These are phyloP conservation scores for Spodoptera littoralis DNA, from an alignment of 2,888 invertebrate species.

Conservation along the genomic window DNA sequence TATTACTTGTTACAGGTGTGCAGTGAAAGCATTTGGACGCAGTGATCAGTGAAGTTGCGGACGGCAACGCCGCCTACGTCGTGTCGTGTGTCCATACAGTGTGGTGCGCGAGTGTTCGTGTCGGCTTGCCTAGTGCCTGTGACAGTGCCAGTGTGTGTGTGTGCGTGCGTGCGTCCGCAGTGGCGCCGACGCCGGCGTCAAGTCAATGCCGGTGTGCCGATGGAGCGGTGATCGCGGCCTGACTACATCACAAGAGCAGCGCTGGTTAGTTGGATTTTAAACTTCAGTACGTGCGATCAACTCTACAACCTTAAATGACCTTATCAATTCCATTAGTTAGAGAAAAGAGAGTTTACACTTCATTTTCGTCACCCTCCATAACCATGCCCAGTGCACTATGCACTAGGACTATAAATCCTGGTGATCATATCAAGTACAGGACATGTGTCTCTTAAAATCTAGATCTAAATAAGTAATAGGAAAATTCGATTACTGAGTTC, in stretches of 20 bases:
- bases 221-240: conserved; percentile 87
- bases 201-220: conserved; percentile 86
- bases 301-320: too few relatives aligned
- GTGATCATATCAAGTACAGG: too few relatives aligned
- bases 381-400: too few relatives aligned
- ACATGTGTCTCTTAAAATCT: too few relatives aligned
- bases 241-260: conserved; percentile 85
- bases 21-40: conserved; percentile 62
- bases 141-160: conserved; percentile 61
- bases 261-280: conserved; percentile 74
- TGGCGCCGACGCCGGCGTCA: conserved; percentile 81
- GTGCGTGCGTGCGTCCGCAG: conserved; percentile 71
- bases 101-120: conserved; percentile 63
- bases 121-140: conserved; percentile 58
- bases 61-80: conserved; percentile 60
- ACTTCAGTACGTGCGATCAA: background rate
- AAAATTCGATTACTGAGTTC: too few relatives aligned
- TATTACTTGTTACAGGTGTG: conserved; percentile 79
- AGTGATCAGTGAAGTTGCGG: conserved; percentile 63
- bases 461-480: too few relatives aligned
- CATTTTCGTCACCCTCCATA: too few relatives aligned
- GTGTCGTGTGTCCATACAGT: conserved; percentile 57
- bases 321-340: too few relatives aligned
- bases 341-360: too few relatives aligned
- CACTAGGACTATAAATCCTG: too few relatives aligned